Base-by-base conservation (phyloP, 2,888 invertebrate genomes). In the Drosophila mayaguana region DNA sequence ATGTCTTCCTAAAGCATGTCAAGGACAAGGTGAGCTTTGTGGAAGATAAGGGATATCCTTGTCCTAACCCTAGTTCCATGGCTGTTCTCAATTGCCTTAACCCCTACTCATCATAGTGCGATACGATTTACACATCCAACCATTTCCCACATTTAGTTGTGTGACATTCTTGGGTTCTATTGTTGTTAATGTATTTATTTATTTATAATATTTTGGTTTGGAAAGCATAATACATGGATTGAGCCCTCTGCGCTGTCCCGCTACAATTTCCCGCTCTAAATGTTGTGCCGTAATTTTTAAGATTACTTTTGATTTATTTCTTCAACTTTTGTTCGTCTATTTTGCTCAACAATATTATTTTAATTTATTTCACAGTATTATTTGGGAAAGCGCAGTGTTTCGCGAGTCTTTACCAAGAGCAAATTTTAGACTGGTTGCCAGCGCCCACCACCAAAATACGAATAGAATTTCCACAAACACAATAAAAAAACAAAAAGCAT, bases 1-100 rank as follows among this genome's bases (percentile, higher is more conserved):
- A 96, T 92, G 97, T 98, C 86, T 96, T 97, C 91, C 95, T 97
- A 83, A 97, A 96, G 93, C 97, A 95, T 90, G 96, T 98, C 14
- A 97, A 97, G 93, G 97, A 96, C 91, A 97, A 96, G 96, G 97
- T 97, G 92, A 91, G 89, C 20, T 9, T 6, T 18, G 11, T 12
- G 20, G n/a, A 20, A 11, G 16, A 36, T 50, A 16, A 32, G 34
- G 3, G 25, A 43, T 48, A 28, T 48, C 12, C 20, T 54, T 61
- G 25, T 25, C 18, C 25, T 63, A 50, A 53, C 18, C 43, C 50
- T 43, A 54, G 56, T 50, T 40, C 57, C 25, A 55, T 54, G 62
- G 56, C 56, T 60, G 48, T 69, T 62, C 61, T 68, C 42, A 56
- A 48, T 72, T 76, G 55, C 68, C 68, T 51, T 68, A 78, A 78